A percentile compares a stretch with the other conserved stretches of the same genome.
These are phyloP conservation scores for Urocolius indicus DNA, from an alignment of 2,113 vertebrate species.

Conservation along the genomic window DNA sequence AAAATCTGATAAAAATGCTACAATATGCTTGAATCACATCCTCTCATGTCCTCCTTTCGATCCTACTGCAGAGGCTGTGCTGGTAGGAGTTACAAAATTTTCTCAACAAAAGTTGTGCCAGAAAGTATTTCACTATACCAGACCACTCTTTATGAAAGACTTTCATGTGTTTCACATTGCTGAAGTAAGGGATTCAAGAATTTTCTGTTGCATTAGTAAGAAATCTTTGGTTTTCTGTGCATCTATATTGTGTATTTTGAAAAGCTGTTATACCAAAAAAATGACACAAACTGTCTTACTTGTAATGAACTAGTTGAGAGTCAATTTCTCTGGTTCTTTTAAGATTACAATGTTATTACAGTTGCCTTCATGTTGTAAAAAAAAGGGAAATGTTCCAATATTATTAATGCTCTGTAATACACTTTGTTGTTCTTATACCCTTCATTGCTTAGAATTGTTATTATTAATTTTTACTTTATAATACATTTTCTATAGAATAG, in stretches of 20 bases:
- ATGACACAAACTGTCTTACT: fast-evolving
- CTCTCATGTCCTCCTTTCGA: neutral
- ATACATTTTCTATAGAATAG: neutral
- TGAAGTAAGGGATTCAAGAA: neutral
- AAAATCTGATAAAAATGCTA: neutral
- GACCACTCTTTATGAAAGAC: neutral
- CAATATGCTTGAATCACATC: neutral
- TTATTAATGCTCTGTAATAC: neutral
- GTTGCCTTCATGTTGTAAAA: neutral
- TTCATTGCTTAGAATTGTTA: neutral
- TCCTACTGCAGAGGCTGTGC: neutral
- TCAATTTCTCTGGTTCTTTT: neutral
- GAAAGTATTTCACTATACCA: neutral
- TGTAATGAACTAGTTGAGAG: neutral
- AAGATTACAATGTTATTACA: neutral
- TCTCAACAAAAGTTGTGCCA: neutral
- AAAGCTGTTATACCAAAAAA: neutral
- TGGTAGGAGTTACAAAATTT: neutral
- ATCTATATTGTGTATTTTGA: neutral
- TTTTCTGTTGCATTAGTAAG: neutral
- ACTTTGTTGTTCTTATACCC: neutral
- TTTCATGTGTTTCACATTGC: neutral
- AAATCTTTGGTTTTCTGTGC: neutral
- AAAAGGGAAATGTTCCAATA: neutral
- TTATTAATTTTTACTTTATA: neutral